Base-by-base conservation (phyloP, 1,140 invertebrate genomes). In the Antheraea mylitta region DNA sequence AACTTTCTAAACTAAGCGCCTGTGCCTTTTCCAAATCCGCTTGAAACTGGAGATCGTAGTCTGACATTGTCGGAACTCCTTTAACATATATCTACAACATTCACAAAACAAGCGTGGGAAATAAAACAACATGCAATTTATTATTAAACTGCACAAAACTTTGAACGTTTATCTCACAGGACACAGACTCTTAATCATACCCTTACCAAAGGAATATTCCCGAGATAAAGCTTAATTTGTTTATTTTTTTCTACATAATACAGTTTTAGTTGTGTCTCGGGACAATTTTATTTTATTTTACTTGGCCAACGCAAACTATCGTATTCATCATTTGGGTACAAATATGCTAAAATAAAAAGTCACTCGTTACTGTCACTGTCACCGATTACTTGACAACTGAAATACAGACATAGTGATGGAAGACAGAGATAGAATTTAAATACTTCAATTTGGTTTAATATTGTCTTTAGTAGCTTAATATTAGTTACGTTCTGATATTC, bases 1-100 rank as follows among this genome's bases (percentile, higher is more conserved):
- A 92, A 82, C 95, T 96, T 92, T 97, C 97, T 79, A 98, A 93
- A 91, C 97, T 97, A 22, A 98, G 90, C 66, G 96, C 96, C 86
- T 96, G 96, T 7, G 97, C 97, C 82, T 95, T 95, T 89, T 97
- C 97, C 81, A 98, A 91, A 86, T 98, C 97, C 75, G 96, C 96
- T 92, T 97, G 93, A 85, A 96, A 97, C 85, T 97, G 95, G 77
- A 95, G 94, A 79, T 97, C 97, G 93, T 96, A 96, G 83, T 97
- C 96, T 67, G 93, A 93, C 91, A 92, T 92, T 80, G 81, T 91
- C 67, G 58, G 64, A 76, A 68, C 66, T 75, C 71, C 67, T 71
- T 80, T 67, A 77, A 76, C 68, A 72, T 74, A 60, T 78, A 81
- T 81, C 82, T 85, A 81, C 68, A 86, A 81, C 70, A 73, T 76